phyloP scores from a whole-genome alignment of 2,797 vertebrate species.

The Numenius phaeopus region DNA sequence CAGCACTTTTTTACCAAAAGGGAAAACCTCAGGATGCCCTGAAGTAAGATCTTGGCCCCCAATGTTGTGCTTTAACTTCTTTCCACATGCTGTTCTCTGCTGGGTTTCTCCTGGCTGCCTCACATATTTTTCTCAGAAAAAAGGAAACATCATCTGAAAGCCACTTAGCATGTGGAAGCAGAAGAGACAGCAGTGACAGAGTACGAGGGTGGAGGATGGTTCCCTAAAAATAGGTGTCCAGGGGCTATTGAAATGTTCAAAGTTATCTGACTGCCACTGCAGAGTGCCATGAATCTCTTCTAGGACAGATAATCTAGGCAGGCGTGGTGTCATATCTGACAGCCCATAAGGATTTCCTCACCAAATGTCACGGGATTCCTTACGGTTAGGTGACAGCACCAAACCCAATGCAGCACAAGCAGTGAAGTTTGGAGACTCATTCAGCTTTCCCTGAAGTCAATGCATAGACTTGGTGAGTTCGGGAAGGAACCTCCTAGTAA shows the following conservation, averaged over 20 bases:
- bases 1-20: not conserved
- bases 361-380: not conserved
- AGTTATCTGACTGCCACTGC: not conserved
- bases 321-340: accelerated
- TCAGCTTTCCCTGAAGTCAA: not conserved
- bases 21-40: not conserved
- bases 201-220: not conserved
- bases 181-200: not conserved
- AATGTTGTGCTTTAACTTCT: not conserved
- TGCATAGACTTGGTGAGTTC: not conserved
- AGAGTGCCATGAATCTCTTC: not conserved
- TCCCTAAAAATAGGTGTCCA: not conserved
- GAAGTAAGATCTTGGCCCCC: not conserved
- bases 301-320: not conserved
- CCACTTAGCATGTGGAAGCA: not conserved
- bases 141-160: not conserved
- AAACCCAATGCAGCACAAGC: not conserved
- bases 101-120: not conserved
- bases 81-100: not conserved
- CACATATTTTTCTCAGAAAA: not conserved
- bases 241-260: not conserved
- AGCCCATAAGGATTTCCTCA: not conserved
- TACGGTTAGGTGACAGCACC: not conserved
- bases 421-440: not conserved
- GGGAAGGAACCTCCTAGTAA: not conserved